Base-by-base conservation (phyloP, 2,888 invertebrate genomes). In the Rhabditoides inermis region DNA sequence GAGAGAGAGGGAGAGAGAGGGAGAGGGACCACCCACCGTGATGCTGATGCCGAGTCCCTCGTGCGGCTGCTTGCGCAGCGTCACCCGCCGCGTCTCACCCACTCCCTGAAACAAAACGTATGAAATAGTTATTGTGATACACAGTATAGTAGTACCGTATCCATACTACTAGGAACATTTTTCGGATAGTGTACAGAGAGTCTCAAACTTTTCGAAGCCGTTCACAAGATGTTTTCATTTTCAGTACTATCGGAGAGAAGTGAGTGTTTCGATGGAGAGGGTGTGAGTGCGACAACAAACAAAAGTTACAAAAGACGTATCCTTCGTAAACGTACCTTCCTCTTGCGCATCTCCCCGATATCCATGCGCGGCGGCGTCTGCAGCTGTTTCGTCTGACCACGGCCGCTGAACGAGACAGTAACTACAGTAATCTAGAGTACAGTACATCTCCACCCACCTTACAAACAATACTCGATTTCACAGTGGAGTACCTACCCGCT, bases 1-100 rank as follows among this genome's bases (percentile, higher is more conserved):
- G n/a, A n/a, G n/a, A n/a, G n/a, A n/a, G n/a, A n/a, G n/a, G n/a
- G n/a, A n/a, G n/a, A n/a, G n/a, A n/a, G n/a, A n/a, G n/a, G n/a
- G n/a, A 44, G 18, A 22, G 3, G 15, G 3, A 12, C n/a, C 12
- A 49, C 52, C 77, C 72, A 86, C 87, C 51, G 88, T 88, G 64
- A 88, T 87, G 28, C 87, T 87, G 77, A 88, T 87, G 51, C 88
- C 88, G 47, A 88, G 82, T 0, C 87, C 87, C 73, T 88, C 86
- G 53, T 85, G 84, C n/a, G 84, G 83, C 63, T 84, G 84, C 73
- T 87, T 84, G 40, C 83, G 81, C 58, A 88, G 82, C 49, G 83
- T 82, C 60, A 88, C 85, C 44, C 69, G 75, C 32, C 82, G 68
- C 15, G 78, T 65, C 58, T 79, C 68, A 3, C 78, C 77, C 26